phyloP scores from a whole-genome alignment of 1,140 invertebrate species.

The Trichonephila clavata region DNA sequence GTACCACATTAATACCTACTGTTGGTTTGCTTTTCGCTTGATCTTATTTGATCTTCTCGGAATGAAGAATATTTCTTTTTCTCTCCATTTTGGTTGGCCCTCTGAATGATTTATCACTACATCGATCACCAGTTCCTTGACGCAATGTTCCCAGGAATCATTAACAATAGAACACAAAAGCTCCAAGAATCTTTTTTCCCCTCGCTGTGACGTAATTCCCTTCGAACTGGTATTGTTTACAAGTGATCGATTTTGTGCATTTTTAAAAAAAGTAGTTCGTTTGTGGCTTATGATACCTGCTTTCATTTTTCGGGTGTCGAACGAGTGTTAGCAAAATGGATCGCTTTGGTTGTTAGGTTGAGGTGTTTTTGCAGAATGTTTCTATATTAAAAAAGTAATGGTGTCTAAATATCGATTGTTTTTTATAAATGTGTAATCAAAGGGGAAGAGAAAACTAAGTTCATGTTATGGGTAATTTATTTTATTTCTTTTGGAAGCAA shows the following conservation, averaged over 20 bases:
- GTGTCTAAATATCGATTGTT: too few relatives aligned
- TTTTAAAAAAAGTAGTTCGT: too few relatives aligned
- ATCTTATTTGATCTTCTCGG: slow-evolving; percentile 30
- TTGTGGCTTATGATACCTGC: too few relatives aligned
- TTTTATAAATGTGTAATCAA: too few relatives aligned
- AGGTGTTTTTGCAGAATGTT: too few relatives aligned
- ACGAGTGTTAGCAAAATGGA: too few relatives aligned
- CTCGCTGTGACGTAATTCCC: not conserved
- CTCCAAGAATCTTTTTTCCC: not conserved
- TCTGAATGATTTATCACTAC: slow-evolving; percentile 37
- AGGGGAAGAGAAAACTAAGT: too few relatives aligned
- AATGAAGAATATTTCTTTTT: not conserved
- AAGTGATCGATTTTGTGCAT: not conserved
- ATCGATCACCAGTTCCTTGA: slow-evolving; percentile 34
- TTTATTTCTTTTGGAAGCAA: too few relatives aligned
- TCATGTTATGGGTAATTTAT: too few relatives aligned
- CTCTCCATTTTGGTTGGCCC: not conserved
- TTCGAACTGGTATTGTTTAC: not conserved
- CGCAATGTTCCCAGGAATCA: not conserved
- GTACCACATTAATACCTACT: slow-evolving; percentile 43
- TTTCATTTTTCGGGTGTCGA: too few relatives aligned
- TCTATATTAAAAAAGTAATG: too few relatives aligned
- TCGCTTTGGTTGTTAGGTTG: too few relatives aligned
- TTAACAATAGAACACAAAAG: slow-evolving; percentile 8
- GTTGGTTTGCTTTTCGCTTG: slow-evolving; percentile 13